These are phyloP conservation scores for Paragorgia papillata DNA, from an alignment of 92 coral and sea anemone genomes.

Conservation along the genomic window DNA sequence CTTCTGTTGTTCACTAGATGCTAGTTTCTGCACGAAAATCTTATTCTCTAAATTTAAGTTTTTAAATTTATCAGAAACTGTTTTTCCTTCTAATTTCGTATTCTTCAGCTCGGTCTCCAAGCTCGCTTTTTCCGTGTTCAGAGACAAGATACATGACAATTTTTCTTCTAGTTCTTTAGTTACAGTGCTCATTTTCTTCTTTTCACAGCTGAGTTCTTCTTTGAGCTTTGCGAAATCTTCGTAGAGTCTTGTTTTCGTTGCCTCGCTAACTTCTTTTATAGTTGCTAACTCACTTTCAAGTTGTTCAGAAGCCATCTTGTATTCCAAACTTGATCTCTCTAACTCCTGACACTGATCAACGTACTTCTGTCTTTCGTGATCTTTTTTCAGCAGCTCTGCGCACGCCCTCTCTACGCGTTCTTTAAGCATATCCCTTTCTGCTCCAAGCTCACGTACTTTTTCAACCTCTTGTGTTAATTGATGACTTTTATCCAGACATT, in stretches of 20 bases:
- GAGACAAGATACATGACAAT: not conserved
- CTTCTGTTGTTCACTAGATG: no score
- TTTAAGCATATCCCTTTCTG: not conserved
- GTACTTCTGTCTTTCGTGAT: not conserved
- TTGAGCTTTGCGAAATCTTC: not conserved
- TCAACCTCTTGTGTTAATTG: not conserved
- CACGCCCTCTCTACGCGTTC: not conserved
- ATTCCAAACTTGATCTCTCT: not conserved
- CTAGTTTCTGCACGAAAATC: no score
- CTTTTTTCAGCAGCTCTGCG: not conserved
- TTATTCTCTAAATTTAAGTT: no score
- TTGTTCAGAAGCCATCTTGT: not conserved
- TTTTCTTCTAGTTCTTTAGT: not conserved
- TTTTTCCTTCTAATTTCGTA: no score
- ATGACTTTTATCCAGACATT: not conserved
- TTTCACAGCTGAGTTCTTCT: not conserved
- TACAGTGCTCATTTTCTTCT: not conserved
- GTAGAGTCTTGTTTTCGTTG: not conserved
- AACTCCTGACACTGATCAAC: not conserved
- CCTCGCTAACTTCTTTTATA: not conserved
- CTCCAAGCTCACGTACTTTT: not conserved
- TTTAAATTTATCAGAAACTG: no score
- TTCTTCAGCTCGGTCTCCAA: not conserved
- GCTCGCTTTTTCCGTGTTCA: not conserved
- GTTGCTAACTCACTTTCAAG: not conserved